A percentile compares a stretch with the other conserved stretches of the same genome.
Evolutionary conservation across 1,140 invertebrate genomes (phyloP).

Genomic region (Macrotrachela quadricornifera): DNA sequence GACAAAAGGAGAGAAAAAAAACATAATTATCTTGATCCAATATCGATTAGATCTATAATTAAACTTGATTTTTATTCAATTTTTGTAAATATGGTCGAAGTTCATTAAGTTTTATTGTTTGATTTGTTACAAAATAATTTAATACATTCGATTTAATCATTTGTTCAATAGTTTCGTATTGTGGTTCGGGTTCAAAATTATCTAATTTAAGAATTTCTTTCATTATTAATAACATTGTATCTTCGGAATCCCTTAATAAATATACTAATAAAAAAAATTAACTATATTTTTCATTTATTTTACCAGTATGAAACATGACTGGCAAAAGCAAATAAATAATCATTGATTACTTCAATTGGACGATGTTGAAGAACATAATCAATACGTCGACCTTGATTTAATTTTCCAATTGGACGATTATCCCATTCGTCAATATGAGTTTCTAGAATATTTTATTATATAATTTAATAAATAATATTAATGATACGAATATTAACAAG

Average conservation of each 20-base stretch:
- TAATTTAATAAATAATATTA: too few species aligned
- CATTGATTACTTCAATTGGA: slow-evolving; percentile 83
- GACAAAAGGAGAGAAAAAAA: too few species aligned
- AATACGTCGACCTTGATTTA: slow-evolving; percentile 69
- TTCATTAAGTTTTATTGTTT: too few species aligned
- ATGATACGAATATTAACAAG: too few species aligned
- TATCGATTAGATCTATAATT: too few species aligned
- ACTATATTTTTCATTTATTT: background rate
- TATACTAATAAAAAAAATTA: slow-evolving; percentile 10
- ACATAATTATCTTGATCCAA: too few species aligned
- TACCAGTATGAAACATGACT: slow-evolving; percentile 84
- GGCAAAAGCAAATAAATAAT: slow-evolving; percentile 76
- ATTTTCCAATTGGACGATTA: slow-evolving; percentile 41
- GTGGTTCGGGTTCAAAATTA: background rate
- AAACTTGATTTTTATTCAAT: too few species aligned
- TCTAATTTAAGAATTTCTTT: slow-evolving; percentile 56
- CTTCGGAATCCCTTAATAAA: slow-evolving; percentile 65
- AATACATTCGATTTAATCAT: too few species aligned
- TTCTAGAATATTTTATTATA: background rate
- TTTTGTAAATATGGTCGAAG: too few species aligned
- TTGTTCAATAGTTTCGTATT: too few species aligned
- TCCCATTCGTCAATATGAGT: slow-evolving; percentile 12
- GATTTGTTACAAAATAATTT: too few species aligned
- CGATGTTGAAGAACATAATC: slow-evolving; percentile 89
- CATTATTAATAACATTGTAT: slow-evolving; percentile 71